Evolutionary conservation across 2,797 vertebrate genomes (phyloP), one percentile per base, ranked within the genome.

Genomic region (Urosaurus nigricauda): DNA sequence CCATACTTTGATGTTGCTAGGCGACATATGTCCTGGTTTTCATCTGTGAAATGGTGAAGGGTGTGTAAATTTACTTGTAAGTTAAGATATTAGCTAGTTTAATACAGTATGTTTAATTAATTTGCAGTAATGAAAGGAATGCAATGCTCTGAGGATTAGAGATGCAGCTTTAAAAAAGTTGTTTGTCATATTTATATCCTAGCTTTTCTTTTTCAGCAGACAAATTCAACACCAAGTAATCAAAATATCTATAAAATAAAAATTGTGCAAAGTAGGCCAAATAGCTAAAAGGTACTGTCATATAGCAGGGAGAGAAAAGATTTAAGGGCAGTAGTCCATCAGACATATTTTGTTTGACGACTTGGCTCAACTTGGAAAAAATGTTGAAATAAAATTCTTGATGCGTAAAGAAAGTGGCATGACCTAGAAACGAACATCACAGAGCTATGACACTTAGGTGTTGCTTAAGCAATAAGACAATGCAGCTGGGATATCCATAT

Each of bases 391-490:
- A 32, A 47, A 83, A 19, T 78, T 93, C 86, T 75, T 0, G 4
- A 92, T 92, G 85, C 74, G 79, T 91, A 92, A 94, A 94, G 80
- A 94, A 95, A 73, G 73, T 75, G 91, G 56, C 63, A 14, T 93
- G 90, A 93, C 89, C 89, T 88, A 90, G 92, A 93, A 95, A 94
- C 70, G 88, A 84, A 32, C 83, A 79, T 80, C 89, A 84, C 84
- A 88, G 88, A 83, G 82, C 77, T 58, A 5, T 53, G 86, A 90
- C 78, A 77, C 84, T 92, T 85, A 93, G 91, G 94, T 94, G 93
- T 92, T 94, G 90, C 90, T 94, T 89, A 90, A 91, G 79, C 92
- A 94, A 88, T 90, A 95, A 94, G 93, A 93, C 84, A 90, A 88
- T 94, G 92, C 0, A 71, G 80, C 92, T 88, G 92, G 87, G 87